Base-by-base conservation (phyloP, 1,140 invertebrate species). In the Homarus americanus region DNA sequence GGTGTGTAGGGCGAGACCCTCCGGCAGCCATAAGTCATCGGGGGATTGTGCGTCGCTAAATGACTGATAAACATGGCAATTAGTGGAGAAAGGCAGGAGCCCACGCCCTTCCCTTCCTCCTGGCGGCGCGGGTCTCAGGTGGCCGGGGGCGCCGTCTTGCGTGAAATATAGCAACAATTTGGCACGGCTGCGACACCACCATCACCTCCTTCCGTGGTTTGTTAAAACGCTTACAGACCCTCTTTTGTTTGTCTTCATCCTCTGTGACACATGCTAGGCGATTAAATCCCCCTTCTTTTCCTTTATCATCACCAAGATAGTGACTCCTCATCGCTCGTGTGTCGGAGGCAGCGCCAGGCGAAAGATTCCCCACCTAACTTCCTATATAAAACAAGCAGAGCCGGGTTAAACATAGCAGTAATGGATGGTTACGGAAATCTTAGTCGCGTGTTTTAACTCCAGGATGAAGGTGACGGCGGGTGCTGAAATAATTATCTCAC, bases 101-200 rank as follows among this genome's bases (percentile, higher is more conserved):
- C 34, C 76, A 63, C 86, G 86, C 86, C 86, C 86, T 88, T 88
- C 86, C 86, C 86, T 88, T 88, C 86, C 86, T 88, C 86, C 86
- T 69, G 34, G n/a, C 36, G 63, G 44, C 58, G 85, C 63, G 17
- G 44, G 28, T 32, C 63, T 12, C 28, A 20, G 58, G 36, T 34
- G 44, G 17, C 58, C 63, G 63, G 49, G 58, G 49, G 75, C 49
- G 75, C 75, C 75, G 75, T 78, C 85, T 78, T 40, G 73, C 85
- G 69, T 87, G 75, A 87, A 79, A 87, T 87, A 87, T 87, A 63
- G 75, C 53, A 58, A 78, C 85, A 87, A 79, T 87, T 87, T 87
- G 24, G 69, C 85, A 87, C 85, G 36, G 41, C 7, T n/a, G 32
- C n/a, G 84, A 28, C 49, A 32, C 24, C 73, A 28, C 53, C 32